Conservation (phyloP, 2,797 vertebrate species). For the Apodemus agrarius region DNA sequence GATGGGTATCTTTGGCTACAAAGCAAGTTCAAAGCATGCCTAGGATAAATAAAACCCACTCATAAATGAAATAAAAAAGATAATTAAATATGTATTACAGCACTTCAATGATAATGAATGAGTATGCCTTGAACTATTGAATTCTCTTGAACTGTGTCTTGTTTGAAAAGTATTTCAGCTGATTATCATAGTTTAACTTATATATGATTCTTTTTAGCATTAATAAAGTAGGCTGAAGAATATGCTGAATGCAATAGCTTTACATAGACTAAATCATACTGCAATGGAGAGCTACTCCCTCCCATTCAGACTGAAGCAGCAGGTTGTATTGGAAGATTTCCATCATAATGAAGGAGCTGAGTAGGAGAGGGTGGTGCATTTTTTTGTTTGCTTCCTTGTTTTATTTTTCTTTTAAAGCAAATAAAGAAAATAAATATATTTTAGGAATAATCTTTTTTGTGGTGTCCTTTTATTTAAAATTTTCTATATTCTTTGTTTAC, state of each 20-base stretch:
- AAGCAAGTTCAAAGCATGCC: background rate
- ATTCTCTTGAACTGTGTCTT: background rate
- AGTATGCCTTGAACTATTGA: background rate
- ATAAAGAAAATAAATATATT: no score
- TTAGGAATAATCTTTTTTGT: background rate
- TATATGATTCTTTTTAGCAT: background rate
- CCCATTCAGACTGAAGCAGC: background rate
- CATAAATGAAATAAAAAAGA: background rate
- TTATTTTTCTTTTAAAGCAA: background rate
- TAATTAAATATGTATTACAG: background rate
- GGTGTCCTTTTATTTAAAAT: no score
- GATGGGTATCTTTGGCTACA: background rate
- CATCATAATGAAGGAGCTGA: background rate
- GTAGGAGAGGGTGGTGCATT: background rate
- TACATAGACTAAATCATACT: background rate
- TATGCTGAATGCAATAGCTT: background rate
- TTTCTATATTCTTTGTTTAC: no score
- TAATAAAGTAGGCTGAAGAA: background rate
- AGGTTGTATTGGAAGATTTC: background rate
- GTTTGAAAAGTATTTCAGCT: background rate
- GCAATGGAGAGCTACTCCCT: background rate
- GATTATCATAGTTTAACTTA: background rate
- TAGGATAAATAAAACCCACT: background rate
- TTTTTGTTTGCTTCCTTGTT: background rate
- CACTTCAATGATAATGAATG: background rate